These are phyloP conservation scores for Hydraecia micacea DNA, from an alignment of 2,888 invertebrate species.

Conservation along the genomic window DNA sequence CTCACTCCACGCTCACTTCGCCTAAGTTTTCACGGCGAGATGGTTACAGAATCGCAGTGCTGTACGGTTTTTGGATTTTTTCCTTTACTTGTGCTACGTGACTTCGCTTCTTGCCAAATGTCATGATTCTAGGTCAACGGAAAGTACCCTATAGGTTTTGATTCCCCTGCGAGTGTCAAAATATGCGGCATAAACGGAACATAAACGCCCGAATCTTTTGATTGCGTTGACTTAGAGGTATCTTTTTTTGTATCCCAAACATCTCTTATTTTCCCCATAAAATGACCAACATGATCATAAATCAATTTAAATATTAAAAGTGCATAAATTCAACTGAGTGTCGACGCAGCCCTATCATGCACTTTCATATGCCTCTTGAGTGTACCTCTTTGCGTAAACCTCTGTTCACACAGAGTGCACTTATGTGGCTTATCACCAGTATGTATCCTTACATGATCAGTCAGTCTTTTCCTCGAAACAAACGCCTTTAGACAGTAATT, in stretches of 20 bases:
- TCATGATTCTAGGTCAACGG: too few species aligned
- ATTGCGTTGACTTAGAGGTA: too few species aligned
- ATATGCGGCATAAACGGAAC: too few species aligned
- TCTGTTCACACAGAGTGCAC: slow-evolving; percentile 82
- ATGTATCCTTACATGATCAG: slow-evolving; percentile 84
- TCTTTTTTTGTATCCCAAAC: neutral
- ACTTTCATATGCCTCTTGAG: slow-evolving; percentile 86
- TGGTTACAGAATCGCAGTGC: too few species aligned
- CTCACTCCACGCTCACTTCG: too few species aligned
- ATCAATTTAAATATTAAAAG: neutral
- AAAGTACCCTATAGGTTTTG: too few species aligned
- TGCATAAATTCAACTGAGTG: slow-evolving; percentile 26
- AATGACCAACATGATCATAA: neutral
- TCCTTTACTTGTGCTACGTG: too few species aligned
- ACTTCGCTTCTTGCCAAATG: too few species aligned
- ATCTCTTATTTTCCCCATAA: neutral
- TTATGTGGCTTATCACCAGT: slow-evolving; percentile 86
- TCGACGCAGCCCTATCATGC: slow-evolving; percentile 74
- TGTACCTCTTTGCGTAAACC: slow-evolving; percentile 85
- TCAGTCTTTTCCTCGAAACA: slow-evolving; percentile 80
- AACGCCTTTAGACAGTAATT: slow-evolving; percentile 82
- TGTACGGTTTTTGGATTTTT: too few species aligned
- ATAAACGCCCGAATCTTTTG: too few species aligned
- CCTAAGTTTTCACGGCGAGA: too few species aligned
- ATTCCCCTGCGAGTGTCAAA: too few species aligned